A percentile compares a stretch with the other conserved stretches of the same genome.
These are phyloP conservation scores for Bactericera cockerelli DNA, from an alignment of 1,140 invertebrate genomes.

Conservation along the genomic window DNA sequence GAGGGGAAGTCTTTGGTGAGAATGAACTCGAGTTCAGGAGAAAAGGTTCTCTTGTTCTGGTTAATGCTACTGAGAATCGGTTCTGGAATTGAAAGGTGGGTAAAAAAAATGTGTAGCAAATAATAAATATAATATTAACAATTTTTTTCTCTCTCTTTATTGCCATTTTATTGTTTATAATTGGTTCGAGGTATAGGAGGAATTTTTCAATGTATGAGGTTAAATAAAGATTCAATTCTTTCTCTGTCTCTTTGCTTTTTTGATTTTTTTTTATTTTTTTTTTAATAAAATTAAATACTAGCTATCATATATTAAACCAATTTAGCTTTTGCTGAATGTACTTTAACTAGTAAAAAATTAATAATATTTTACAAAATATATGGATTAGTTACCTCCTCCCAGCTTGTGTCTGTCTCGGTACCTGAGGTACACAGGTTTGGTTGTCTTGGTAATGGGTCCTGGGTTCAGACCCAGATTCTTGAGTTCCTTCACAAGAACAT, in stretches of 20 bases:
- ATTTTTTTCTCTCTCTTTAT: not conserved
- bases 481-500: conserved; percentile 45
- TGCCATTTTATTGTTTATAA: no score
- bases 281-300: no score
- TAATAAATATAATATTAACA: conserved; percentile 10
- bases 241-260: no score
- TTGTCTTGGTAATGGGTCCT: conserved; percentile 60
- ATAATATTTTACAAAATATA: no score
- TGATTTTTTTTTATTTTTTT: no score
- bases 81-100: not conserved
- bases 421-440: conserved; percentile 55
- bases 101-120: conserved; percentile 10
- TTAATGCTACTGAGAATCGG: not conserved
- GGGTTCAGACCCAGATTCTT: conserved; percentile 45
- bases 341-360: no score
- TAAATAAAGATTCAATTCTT: no score
- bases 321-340: no score
- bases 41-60: not conserved
- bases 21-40: not conserved
- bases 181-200: no score
- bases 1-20: not conserved
- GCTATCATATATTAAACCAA: no score
- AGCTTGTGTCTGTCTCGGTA: conserved; percentile 37
- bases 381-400: conserved; percentile 20
- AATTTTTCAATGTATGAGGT: no score